phyloP scores from a whole-genome alignment of 1,140 invertebrate species.

The Nomia melanderi region DNA sequence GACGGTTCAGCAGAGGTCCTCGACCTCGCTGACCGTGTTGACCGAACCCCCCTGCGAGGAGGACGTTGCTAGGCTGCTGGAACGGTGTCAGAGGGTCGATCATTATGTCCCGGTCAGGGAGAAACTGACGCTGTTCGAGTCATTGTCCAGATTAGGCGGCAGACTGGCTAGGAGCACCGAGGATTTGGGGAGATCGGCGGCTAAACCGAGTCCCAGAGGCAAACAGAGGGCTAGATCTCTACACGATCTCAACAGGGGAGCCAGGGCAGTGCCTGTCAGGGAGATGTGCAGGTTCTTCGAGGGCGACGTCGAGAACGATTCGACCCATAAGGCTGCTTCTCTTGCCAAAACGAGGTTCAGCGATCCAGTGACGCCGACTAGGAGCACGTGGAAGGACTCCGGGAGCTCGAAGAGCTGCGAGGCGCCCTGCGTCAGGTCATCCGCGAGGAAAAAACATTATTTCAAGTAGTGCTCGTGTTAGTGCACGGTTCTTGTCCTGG shows the following conservation, averaged over 20 bases:
- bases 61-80: constrained; percentile 80
- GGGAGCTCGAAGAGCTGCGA: constrained; percentile 47
- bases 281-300: constrained; percentile 85
- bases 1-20: not conserved
- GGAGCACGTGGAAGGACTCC: constrained; percentile 55
- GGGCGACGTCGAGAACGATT: constrained; percentile 61
- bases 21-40: constrained; percentile 26
- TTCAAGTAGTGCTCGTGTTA: constrained; percentile 50
- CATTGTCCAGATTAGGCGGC: constrained; percentile 81
- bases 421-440: constrained; percentile 66
- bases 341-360: constrained; percentile 57
- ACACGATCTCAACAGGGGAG: constrained; percentile 82
- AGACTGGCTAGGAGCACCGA: constrained; percentile 80
- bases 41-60: constrained; percentile 70
- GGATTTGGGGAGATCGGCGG: constrained; percentile 76
- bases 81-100: constrained; percentile 83
- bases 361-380: constrained; percentile 39
- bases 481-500: not conserved
- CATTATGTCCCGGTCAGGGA: constrained; percentile 84
- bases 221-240: constrained; percentile 83
- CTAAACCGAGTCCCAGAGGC: constrained; percentile 69
- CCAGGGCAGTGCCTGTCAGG: constrained; percentile 78
- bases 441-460: constrained; percentile 68
- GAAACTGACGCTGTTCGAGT: constrained; percentile 84
- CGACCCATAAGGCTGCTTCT: constrained; percentile 16